phyloP scores from a whole-genome alignment of 2,888 invertebrate species.

The Volucella zonaria region DNA sequence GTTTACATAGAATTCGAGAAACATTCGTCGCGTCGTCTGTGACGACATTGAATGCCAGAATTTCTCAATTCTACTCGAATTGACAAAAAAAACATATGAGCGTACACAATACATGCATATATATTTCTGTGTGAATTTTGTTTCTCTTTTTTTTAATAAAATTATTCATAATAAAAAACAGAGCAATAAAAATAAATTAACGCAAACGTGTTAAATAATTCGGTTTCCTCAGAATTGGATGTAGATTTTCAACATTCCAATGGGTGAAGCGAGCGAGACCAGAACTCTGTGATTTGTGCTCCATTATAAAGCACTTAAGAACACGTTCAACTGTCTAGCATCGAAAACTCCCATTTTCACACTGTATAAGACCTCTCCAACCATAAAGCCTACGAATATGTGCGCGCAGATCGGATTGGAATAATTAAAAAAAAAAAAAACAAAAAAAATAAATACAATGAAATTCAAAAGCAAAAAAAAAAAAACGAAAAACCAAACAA shows the following conservation, averaged over 20 bases:
- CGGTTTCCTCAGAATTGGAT: slow-evolving; percentile 14
- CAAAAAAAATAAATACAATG: slow-evolving; percentile 4
- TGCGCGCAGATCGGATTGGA: slow-evolving; percentile 19
- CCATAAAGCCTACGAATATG: slow-evolving; percentile 4
- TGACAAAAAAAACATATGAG: slow-evolving; percentile 10
- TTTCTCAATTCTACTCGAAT: slow-evolving; percentile 16
- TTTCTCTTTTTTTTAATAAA: neutral
- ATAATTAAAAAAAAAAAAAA: slow-evolving; percentile 31
- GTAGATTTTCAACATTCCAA: slow-evolving; percentile 29
- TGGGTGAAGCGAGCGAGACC: neutral
- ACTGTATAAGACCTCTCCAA: slow-evolving; percentile 28
- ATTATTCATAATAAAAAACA: slow-evolving; percentile 22
- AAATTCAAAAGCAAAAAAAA: slow-evolving; percentile 26
- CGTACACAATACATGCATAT: neutral
- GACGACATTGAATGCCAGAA: slow-evolving; percentile 55
- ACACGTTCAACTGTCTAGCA: slow-evolving; percentile 63
- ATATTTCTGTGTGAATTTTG: too few species aligned
- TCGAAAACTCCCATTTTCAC: slow-evolving; percentile 42
- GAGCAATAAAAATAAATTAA: slow-evolving; percentile 28
- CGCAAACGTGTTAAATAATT: slow-evolving; percentile 28
- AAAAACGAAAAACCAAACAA: neutral
- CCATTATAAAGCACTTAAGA: slow-evolving; percentile 59
- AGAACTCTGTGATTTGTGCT: slow-evolving; percentile 17
- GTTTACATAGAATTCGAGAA: slow-evolving; percentile 26
- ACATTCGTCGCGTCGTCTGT: slow-evolving; percentile 1